Conservation (phyloP, 2,113 vertebrate genomes). For the Salvelinus sp. region DNA sequence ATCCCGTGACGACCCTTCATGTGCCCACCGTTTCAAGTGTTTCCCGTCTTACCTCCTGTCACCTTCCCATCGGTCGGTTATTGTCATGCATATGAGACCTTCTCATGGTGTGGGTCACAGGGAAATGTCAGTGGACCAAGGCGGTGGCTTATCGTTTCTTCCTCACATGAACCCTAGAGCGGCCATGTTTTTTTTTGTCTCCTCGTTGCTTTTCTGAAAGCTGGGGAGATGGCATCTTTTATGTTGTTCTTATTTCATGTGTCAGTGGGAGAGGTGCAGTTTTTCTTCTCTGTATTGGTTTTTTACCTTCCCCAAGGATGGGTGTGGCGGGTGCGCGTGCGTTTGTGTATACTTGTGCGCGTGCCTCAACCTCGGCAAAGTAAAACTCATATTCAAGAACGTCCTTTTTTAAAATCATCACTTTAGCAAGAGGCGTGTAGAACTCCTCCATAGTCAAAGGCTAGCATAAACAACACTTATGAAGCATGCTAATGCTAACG, state of each 20-base stretch:
- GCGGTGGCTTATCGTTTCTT: constrained; percentile 21
- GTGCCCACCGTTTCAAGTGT: background rate
- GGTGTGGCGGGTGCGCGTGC: background rate
- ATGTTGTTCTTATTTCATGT: background rate
- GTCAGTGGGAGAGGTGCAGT: background rate
- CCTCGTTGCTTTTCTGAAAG: background rate
- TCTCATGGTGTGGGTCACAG: constrained; percentile 18
- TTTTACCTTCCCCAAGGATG: background rate
- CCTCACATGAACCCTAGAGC: constrained; percentile 12
- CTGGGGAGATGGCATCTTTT: constrained; percentile 6
- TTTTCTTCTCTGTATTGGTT: background rate
- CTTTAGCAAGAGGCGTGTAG: constrained; percentile 20
- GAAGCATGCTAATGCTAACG: constrained; percentile 33
- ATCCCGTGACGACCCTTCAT: background rate
- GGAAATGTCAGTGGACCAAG: constrained; percentile 55
- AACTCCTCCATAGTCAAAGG: constrained; percentile 16
- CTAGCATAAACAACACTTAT: constrained; percentile 14
- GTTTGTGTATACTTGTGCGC: background rate
- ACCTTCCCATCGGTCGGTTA: constrained; percentile 23
- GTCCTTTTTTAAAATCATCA: constrained; percentile 43
- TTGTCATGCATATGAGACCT: constrained; percentile 62
- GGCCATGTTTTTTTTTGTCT: too few species aligned
- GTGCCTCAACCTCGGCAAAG: too few species aligned
- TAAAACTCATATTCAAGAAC: constrained; percentile 37
- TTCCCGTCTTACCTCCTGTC: constrained; percentile 21